Percentiles rank a stretch among this genome's conserved stretches.
Conservation (phyloP, 2,113 vertebrate species). For the Nymphicus hollandicus region DNA sequence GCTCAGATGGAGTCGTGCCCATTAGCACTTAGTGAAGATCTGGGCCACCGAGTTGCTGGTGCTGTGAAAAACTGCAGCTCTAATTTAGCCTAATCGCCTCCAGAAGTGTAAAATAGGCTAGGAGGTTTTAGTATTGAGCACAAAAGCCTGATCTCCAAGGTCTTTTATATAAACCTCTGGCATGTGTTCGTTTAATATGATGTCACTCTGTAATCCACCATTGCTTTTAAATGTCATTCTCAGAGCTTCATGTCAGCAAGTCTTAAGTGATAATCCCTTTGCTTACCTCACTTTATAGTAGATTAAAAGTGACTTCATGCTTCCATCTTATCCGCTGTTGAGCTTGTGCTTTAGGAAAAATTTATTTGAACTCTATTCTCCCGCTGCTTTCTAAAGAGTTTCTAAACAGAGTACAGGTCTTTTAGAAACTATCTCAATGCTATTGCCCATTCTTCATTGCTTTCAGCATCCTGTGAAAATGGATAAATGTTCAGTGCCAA, state of each 20-base stretch:
- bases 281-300: constrained; percentile 63
- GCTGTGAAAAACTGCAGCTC: not conserved
- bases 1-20: not conserved
- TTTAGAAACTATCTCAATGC: constrained; percentile 30
- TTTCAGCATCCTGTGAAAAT: constrained; percentile 20
- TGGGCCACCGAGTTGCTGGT: not conserved
- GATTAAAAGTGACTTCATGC: constrained; percentile 63
- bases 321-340: constrained; percentile 38
- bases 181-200: constrained; percentile 58
- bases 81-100: not conserved
- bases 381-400: constrained; percentile 26
- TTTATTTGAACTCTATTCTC: constrained; percentile 48
- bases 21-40: not conserved
- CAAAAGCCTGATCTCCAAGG: constrained; percentile 36
- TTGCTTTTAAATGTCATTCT: constrained; percentile 67
- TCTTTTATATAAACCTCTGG: constrained; percentile 54
- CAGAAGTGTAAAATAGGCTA: not conserved
- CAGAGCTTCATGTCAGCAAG: constrained; percentile 52
- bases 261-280: constrained; percentile 65
- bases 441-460: not conserved
- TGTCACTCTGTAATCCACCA: constrained; percentile 57
- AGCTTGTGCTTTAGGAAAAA: constrained; percentile 49
- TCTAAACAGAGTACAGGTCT: not conserved
- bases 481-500: not conserved
- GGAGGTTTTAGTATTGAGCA: constrained; percentile 7